Evolutionary conservation across 2,888 invertebrate species (phyloP), one percentile per base, ranked within the genome.

Genomic region (Melanostoma mellinum): DNA sequence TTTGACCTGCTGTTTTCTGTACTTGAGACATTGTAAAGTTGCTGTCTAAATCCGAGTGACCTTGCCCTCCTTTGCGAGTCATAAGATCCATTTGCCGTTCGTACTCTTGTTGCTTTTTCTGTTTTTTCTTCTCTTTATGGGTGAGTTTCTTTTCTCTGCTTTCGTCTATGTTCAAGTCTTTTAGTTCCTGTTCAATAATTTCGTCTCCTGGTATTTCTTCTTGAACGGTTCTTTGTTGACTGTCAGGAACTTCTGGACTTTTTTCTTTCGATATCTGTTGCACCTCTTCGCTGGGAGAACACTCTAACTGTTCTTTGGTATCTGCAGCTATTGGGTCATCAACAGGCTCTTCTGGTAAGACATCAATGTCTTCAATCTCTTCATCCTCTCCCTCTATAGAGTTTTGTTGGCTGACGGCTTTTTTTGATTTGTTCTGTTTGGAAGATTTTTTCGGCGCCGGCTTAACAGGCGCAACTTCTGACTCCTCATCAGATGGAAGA

Each of bases 11-110:
- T 85, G 94, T 93, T 90, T 95, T 95, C 92, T 94, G 94, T 87
- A 94, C 93, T 88, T 95, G 95, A 3, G 99, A 99, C 84, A 99
- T 96, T 3, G 99, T 97, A 90, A 99, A 99, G 91, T 99, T 99
- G 44, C 96, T 96, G 76, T 96, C 97, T 10, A 98, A 92, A 73
- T 97, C 97, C 48, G 97, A 97, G 89, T 97, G 96, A 0, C 97
- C 97, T 89, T 96, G 95, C 0, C 97, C 97, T 30, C 97, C 97
- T 90, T 97, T 96, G 89, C 95, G 96, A 2, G 96, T 95, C 92
- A 97, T 91, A 87, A 95, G 89, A 89, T 97, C 97, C 94, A 97
- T 93, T 89, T 97, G 96, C 87, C 95, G 95, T 88, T 97, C 97
- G 91, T 96, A 97, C 88, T 97, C 97, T 89, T 95, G 94, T 91